phyloP scores from a whole-genome alignment of 2,888 invertebrate genomes.

The Lucinisca nassula region DNA sequence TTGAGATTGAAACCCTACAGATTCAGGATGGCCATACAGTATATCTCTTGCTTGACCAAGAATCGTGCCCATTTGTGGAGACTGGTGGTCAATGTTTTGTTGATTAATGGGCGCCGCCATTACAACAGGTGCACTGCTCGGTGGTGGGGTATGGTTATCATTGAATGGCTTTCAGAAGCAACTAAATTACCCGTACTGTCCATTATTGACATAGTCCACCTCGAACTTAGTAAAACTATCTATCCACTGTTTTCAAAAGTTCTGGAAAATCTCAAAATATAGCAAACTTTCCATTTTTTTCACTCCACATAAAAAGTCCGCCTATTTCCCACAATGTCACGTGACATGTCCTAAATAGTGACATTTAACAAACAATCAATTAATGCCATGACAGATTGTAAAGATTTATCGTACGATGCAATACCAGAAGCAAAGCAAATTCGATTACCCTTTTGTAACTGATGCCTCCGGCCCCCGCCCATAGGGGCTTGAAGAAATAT shows the following conservation, averaged over 20 bases:
- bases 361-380: too few relatives aligned
- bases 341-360: too few relatives aligned
- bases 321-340: not conserved
- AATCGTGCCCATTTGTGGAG: not conserved
- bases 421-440: too few relatives aligned
- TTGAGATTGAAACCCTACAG: not conserved
- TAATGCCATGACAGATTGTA: too few relatives aligned
- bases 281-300: not conserved
- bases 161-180: not conserved
- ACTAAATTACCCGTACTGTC: not conserved
- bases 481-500: too few relatives aligned
- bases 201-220: not conserved
- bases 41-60: not conserved
- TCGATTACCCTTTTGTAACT: too few relatives aligned
- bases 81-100: not conserved
- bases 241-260: not conserved
- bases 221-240: too few relatives aligned
- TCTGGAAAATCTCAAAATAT: not conserved
- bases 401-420: too few relatives aligned
- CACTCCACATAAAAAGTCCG: not conserved
- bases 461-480: too few relatives aligned
- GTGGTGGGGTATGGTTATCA: not conserved
- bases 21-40: not conserved
- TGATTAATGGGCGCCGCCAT: not conserved
- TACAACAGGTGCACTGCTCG: not conserved